Conservation (phyloP, 2,797 vertebrate species). For the Craterocephalus amniculus region DNA sequence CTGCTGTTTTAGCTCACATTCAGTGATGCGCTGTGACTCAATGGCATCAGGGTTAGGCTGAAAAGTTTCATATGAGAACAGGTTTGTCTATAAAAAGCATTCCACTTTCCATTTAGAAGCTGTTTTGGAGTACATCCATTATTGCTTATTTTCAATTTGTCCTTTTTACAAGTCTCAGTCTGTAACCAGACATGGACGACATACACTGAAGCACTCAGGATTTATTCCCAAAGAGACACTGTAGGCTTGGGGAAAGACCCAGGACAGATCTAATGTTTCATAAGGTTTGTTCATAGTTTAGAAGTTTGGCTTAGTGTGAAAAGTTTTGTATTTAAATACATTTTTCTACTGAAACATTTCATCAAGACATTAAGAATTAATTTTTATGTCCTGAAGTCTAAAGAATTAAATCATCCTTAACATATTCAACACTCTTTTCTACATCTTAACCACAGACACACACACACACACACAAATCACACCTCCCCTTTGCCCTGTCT, state of each 20-base stretch:
- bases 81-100: not conserved
- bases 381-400: not conserved
- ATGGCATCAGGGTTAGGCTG: conserved; percentile 18
- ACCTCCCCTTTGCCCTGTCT: conserved; percentile 83
- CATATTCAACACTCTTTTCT: conserved; percentile 9
- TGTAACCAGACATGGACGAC: not conserved
- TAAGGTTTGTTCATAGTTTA: not conserved
- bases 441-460: not conserved
- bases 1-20: conserved; percentile 32
- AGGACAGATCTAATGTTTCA: not conserved
- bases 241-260: not conserved
- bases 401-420: not conserved
- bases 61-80: not conserved
- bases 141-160: not conserved
- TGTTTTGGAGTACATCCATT: not conserved
- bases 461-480: conserved; percentile 15
- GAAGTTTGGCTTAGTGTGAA: not conserved
- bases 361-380: not conserved
- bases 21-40: conserved; percentile 13
- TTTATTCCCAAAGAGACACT: not conserved
- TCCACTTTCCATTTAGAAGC: not conserved
- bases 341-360: not conserved
- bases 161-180: not conserved
- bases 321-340: not conserved
- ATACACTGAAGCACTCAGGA: not conserved